Conservation (phyloP, 92 coral and sea anemone species). For the Porites divaricata region DNA sequence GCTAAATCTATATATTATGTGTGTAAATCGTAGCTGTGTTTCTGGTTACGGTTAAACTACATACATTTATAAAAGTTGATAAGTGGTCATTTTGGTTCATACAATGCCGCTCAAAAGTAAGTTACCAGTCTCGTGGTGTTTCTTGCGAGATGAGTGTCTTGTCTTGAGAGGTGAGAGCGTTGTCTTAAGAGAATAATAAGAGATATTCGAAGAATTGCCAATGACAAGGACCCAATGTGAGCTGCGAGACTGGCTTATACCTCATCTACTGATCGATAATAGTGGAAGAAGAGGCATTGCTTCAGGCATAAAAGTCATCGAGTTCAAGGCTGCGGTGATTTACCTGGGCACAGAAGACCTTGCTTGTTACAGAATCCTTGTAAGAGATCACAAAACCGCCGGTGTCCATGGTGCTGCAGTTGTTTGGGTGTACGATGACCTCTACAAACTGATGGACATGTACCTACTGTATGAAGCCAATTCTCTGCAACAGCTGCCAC, state of each 20-base stretch:
- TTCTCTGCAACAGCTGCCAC: conserved; percentile 7
- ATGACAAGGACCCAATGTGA: conserved; percentile 29
- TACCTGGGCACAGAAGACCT: conserved; percentile 52
- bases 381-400: conserved; percentile 55
- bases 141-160: too few species aligned
- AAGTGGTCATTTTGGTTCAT: too few species aligned
- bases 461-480: conserved; percentile 45
- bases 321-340: conserved; percentile 56
- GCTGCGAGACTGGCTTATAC: conserved; percentile 54
- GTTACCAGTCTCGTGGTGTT: too few species aligned
- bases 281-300: conserved; percentile 64
- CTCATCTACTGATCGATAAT: conserved; percentile 58
- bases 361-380: conserved; percentile 52
- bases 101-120: too few species aligned
- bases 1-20: too few species aligned
- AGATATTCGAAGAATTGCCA: too few species aligned
- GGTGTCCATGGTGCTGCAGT: conserved; percentile 50
- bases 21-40: too few species aligned
- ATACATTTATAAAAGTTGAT: too few species aligned
- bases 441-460: conserved; percentile 40
- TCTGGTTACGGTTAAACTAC: too few species aligned
- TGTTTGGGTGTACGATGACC: conserved; percentile 59
- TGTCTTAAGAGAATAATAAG: too few species aligned
- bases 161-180: too few species aligned
- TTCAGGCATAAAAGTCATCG: conserved; percentile 44